Evolutionary conservation across 2,888 invertebrate genomes (phyloP).

Genomic region (Drosophila buzzatii): DNA sequence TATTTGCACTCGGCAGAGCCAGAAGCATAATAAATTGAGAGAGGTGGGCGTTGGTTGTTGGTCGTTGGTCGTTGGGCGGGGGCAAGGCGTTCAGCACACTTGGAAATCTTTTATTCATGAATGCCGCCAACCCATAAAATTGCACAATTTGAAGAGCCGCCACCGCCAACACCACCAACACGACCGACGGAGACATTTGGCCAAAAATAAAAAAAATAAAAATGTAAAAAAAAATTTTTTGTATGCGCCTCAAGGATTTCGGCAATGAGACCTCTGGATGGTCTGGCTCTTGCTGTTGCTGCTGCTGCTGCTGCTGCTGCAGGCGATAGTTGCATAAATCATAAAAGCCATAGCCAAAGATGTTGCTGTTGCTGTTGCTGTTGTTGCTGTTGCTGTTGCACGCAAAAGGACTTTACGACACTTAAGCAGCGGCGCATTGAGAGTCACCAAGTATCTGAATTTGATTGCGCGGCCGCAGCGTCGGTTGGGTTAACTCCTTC

Average conservation of each 20-base stretch:
- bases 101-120: slow-evolving; percentile 80
- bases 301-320: slow-evolving; percentile 29
- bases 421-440: slow-evolving; percentile 66
- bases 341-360: slow-evolving; percentile 65
- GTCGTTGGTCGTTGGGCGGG: not conserved
- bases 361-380: slow-evolving; percentile 33
- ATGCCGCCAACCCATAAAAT: slow-evolving; percentile 69
- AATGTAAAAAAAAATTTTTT: slow-evolving; percentile 11
- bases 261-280: slow-evolving; percentile 62
- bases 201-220: slow-evolving; percentile 39
- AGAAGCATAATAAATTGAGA: slow-evolving; percentile 76
- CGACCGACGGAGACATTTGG: slow-evolving; percentile 66
- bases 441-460: slow-evolving; percentile 75
- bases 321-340: slow-evolving; percentile 82
- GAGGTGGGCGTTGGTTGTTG: slow-evolving; percentile 20
- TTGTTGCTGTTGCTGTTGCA: slow-evolving; percentile 37
- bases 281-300: slow-evolving; percentile 20
- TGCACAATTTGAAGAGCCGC: slow-evolving; percentile 74
- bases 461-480: slow-evolving; percentile 78
- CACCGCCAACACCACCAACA: slow-evolving; percentile 30
- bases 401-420: slow-evolving; percentile 78
- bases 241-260: slow-evolving; percentile 69
- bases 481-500: slow-evolving; percentile 47
- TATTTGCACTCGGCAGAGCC: slow-evolving; percentile 81
- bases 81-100: slow-evolving; percentile 46